Base-by-base conservation (phyloP, 2,797 vertebrate genomes). In the Propithecus perrieri region DNA sequence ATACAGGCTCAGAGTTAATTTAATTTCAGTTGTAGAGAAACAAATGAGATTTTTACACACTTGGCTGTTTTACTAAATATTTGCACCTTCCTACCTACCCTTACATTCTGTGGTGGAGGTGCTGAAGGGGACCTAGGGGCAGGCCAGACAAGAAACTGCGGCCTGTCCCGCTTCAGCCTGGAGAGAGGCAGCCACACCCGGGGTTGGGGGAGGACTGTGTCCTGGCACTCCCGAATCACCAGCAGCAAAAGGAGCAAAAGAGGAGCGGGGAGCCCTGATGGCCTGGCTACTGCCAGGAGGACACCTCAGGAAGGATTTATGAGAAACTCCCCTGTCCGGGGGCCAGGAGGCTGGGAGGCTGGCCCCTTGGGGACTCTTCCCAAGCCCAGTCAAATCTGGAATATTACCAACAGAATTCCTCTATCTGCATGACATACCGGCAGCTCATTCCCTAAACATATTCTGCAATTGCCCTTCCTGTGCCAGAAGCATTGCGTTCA, bases 11-110 rank as follows among this genome's bases (percentile, higher is more conserved):
- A 71, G 46, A 78, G 55, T 24, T 48, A 55, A 35, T 80, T 92
- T 74, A 94, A 48, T 96, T n/a, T 80, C 18, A 75, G 46, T 53
- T 76, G 8, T 30, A 94, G 50, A 92, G 43, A 74, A 80, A 76
- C 81, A 80, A 85, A 53, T 55, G 50, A 95, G 72, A 91, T 26
- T 85, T 89, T 85, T 46, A 89, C 35, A 79, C 41, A 78, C 22
- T 35, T 57, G 26, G 22, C 20, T 74, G 59, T 85, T 55, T 84
- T 81, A 17, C 74, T 17, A 3, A 67, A 94, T 90, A 35, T 48
- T 28, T 74, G 18, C 2, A 69, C 50, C 43, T 88, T 74, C 30
- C 84, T 55, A 28, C 9, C 41, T 50, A 20, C 15, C 17, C 18
- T 74, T 72, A 18, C 6, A 65, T 13, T 71, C 48, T 83, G 2